Percentiles rank a stretch among this genome's conserved stretches.
phyloP scores from a whole-genome alignment of 2,888 invertebrate species.

The Pollenia amentaria region DNA sequence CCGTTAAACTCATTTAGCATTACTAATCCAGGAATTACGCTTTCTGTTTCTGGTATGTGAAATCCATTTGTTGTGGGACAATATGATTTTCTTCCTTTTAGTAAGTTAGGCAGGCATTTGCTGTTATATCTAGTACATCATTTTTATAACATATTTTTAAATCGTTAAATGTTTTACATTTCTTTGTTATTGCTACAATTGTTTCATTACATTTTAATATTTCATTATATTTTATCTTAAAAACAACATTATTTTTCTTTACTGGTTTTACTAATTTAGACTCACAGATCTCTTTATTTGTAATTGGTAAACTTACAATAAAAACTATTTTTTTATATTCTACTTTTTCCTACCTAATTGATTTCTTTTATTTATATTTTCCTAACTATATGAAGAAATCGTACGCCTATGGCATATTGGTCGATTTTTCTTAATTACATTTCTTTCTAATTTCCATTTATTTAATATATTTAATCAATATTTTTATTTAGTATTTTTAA shows the following conservation, averaged over 20 bases:
- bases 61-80: constrained; percentile 25
- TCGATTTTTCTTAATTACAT: too few species aligned
- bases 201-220: constrained; percentile 10
- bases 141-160: constrained; percentile 27
- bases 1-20: too few species aligned
- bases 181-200: constrained; percentile 3
- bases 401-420: too few species aligned
- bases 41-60: constrained; percentile 26
- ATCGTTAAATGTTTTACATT: constrained; percentile 21
- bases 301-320: constrained; percentile 27
- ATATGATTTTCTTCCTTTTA: constrained; percentile 24
- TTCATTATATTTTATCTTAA: constrained; percentile 25
- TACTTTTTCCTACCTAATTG: too few species aligned
- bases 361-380: too few species aligned
- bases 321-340: too few species aligned
- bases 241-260: constrained; percentile 21
- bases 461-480: too few species aligned
- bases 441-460: too few species aligned
- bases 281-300: constrained; percentile 14
- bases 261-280: constrained; percentile 21
- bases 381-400: too few species aligned
- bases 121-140: constrained; percentile 11
- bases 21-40: too few species aligned
- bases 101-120: constrained; percentile 20
- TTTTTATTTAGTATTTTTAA: too few species aligned